These are phyloP conservation scores for Neopipo cinnamomea DNA, from an alignment of 2,113 vertebrate genomes.

Conservation along the genomic window DNA sequence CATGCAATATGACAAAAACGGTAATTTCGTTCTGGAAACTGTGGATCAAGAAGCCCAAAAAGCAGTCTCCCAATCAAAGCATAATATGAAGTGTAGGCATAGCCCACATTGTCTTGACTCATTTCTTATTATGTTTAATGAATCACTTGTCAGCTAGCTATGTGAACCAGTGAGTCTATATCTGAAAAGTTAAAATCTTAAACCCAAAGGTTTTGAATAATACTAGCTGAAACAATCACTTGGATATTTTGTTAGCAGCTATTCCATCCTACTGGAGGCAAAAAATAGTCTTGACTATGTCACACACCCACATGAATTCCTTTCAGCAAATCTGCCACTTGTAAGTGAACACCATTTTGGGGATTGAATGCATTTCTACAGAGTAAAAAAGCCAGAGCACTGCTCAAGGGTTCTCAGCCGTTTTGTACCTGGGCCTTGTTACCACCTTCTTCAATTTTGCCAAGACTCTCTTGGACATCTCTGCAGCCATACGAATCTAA, in stretches of 20 bases:
- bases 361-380: background rate
- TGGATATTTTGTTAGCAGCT: background rate
- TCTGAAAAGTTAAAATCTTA: background rate
- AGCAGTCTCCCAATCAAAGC: background rate
- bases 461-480: background rate
- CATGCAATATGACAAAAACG: background rate
- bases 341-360: background rate
- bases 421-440: background rate
- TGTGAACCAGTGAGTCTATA: background rate
- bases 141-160: background rate
- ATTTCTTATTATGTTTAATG: conserved; percentile 16
- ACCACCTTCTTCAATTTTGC: background rate
- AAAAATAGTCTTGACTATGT: conserved; percentile 21
- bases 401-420: background rate
- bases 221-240: background rate
- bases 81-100: background rate
- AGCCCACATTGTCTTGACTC: conserved; percentile 16
- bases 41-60: background rate
- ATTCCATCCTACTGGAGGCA: background rate
- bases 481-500: background rate
- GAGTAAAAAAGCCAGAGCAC: background rate
- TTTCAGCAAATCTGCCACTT: background rate
- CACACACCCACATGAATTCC: background rate
- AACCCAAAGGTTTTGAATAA: background rate
- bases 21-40: background rate